These are phyloP conservation scores for Drosophila grimshawi DNA, from an alignment of 1,140 invertebrate genomes.

Conservation along the genomic window DNA sequence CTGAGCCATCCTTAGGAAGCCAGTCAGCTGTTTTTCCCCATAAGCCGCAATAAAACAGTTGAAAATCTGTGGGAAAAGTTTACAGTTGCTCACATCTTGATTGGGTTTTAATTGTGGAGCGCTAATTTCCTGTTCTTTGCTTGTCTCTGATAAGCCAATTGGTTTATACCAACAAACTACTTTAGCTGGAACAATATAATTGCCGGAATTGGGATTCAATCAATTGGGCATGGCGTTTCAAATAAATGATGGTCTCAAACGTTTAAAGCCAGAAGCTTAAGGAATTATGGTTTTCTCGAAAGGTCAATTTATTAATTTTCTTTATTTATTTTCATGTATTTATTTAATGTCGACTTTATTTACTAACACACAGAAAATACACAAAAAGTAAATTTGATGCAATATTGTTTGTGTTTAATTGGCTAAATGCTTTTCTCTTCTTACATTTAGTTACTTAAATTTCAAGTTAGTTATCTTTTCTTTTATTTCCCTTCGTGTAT, in stretches of 20 bases:
- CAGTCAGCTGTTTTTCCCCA: constrained; percentile 12
- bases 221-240: constrained; percentile 17
- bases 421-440: too few relatives aligned
- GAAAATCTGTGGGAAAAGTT: constrained; percentile 70
- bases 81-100: constrained; percentile 65
- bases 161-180: constrained; percentile 14
- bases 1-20: constrained; percentile 8
- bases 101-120: constrained; percentile 71
- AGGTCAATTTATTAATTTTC: too few relatives aligned
- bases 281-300: too few relatives aligned
- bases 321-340: too few relatives aligned
- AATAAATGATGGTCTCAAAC: background rate
- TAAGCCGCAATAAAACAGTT: constrained; percentile 56
- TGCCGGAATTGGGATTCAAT: constrained; percentile 45
- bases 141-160: constrained; percentile 14
- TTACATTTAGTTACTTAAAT: too few relatives aligned
- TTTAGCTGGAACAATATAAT: constrained; percentile 36
- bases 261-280: too few relatives aligned
- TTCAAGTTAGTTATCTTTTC: constrained; percentile 14
- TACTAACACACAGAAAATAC: too few relatives aligned
- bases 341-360: too few relatives aligned
- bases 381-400: too few relatives aligned
- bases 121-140: constrained; percentile 48
- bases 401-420: too few relatives aligned
- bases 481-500: constrained; percentile 15